Evolutionary conservation across 1,140 invertebrate genomes (phyloP), one percentile per base, ranked within the genome.

Genomic region (Drosophila lacteicornis): DNA sequence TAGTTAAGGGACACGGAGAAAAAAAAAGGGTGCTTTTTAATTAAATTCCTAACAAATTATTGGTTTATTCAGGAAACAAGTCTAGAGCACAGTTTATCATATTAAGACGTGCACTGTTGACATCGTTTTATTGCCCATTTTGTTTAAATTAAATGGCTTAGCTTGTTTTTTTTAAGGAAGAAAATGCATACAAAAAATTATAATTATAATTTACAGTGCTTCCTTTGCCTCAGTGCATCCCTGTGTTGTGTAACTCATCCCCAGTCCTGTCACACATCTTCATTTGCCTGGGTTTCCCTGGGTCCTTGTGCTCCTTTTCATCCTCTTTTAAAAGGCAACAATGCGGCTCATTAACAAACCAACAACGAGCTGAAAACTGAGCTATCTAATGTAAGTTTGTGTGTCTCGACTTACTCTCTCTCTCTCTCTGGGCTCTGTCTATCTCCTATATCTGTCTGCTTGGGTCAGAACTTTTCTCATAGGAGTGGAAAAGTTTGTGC

Each of bases 331-430:
- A 73, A 73, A 50, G 60, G 61, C 69, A 67, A 59, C 69, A 75
- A 75, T 75, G 79, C 53, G 50, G 74, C 80, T 87, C 84, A 87
- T 87, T 87, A 87, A 78, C 60, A 62, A 71, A 59, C 69, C 78
- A 77, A 68, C 77, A 71, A 71, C 63, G 55, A 69, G 53, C 69
- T 75, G 59, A 51, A 67, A 57, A 73, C 73, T 68, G 59, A 56
- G 75, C 75, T 40, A 40, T 59, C 58, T 60, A 74, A 73, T 74
- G 67, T 43, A 43, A 45, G 55, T 73, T 73, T 73, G 53, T 38
- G 53, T 30, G 67, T 22, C 63, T 30, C 19, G 11, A 13, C 61
- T 22, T 51, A 17, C 19, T 15, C 11, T 4, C 19, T 12, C 61
- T 9, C 11, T 15, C 17, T 6, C 30, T 43, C 22, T 43, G 33